Base-by-base conservation (phyloP, 2,113 vertebrate genomes). In the Bubo bubo region DNA sequence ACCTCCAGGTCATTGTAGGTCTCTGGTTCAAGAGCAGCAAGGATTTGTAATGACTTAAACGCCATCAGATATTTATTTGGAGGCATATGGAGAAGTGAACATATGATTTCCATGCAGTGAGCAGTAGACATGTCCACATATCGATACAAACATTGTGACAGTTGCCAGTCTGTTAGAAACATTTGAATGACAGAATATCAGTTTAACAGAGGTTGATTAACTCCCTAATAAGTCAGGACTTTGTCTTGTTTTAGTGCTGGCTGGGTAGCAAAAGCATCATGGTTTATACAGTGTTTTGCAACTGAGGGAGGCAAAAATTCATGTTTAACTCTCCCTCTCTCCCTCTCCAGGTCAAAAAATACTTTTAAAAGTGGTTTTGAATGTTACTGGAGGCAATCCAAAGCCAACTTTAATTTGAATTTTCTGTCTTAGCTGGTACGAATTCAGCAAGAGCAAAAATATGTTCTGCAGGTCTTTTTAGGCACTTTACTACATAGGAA, bases 1-100 rank as follows among this genome's bases (percentile, higher is more conserved):
- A 93, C 92, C 72, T 89, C 84, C 35, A 86, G 94, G 95, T 97
- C 97, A 95, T n/a, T 2, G 0, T 8, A 90, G 90, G 81, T 92
- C 95, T 94, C 32, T 41, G 62, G 95, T 86, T 96, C 75, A 93
- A 95, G 88, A 92, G 86, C 66, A 93, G 53, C 26, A 49, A 49
- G 67, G 59, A 39, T 93, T 92, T 64, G 66, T 76, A 72, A 95
- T 64, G 79, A 90, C 47, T 81, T 88, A 60, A 88, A 60, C 82
- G 93, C 62, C 49, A 60, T 27, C 9, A 28, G 53, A 73, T 85
- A 91, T 90, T 71, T 82, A 62, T 56, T 83, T 73, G n/a, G 64
- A 93, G 58, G 55, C 75, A 34, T 45, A 14, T 22, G 76, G 37
- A 75, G 63, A 84, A 80, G 64, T 5, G 50, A 91, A 47, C 28